These are phyloP conservation scores for Tubulanus polymorphus DNA, from an alignment of 2,888 invertebrate genomes.

Conservation along the genomic window DNA sequence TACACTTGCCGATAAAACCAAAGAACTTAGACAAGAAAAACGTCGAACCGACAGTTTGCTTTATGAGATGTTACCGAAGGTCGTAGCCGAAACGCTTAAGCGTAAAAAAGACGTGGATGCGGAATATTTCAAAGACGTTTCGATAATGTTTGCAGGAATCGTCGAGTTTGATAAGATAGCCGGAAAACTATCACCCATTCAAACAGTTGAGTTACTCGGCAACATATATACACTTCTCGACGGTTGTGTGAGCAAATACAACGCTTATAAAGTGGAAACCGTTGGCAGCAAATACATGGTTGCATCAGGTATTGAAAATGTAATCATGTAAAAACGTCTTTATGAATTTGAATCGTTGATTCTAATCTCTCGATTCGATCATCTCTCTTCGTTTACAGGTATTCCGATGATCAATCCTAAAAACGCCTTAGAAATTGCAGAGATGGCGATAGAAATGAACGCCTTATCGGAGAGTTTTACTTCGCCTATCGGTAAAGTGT, in stretches of 20 bases:
- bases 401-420: too few relatives aligned
- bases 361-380: too few relatives aligned
- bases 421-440: too few relatives aligned
- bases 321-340: too few relatives aligned
- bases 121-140: background rate
- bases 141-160: background rate
- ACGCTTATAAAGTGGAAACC: background rate
- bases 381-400: too few relatives aligned
- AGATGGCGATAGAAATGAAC: too few relatives aligned
- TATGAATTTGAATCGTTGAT: too few relatives aligned
- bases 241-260: background rate
- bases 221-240: background rate
- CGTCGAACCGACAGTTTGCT: background rate
- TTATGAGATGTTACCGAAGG: background rate
- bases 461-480: too few relatives aligned
- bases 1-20: constrained; percentile 31
- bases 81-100: background rate
- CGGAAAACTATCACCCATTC: background rate
- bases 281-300: background rate
- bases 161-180: background rate
- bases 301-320: background rate
- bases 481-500: too few relatives aligned
- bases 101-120: background rate
- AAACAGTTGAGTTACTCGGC: background rate
- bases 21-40: background rate